Base-by-base conservation (phyloP, 2,797 vertebrate genomes). In the Mus spretus region DNA sequence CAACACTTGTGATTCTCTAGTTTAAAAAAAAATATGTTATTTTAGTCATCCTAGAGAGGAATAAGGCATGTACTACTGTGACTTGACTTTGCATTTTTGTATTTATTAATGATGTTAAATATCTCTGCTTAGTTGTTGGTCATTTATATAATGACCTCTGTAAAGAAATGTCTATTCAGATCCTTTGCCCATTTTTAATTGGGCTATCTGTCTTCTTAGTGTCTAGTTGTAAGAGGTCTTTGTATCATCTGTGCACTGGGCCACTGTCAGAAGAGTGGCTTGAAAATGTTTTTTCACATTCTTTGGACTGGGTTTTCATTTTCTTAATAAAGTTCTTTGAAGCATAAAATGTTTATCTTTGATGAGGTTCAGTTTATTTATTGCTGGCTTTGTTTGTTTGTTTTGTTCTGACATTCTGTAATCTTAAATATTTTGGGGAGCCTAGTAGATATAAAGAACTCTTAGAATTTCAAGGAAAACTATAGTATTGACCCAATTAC, bases 391-490 rank as follows among this genome's bases (percentile, higher is more conserved):
- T 15, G 6, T 4, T 77, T 65, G 22, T 20, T 40, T 86, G 81
- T 89, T 91, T 80, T 79, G 31, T 80, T 93, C 31, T 95, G 84
- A 92, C 90, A 72, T 90, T 63, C 55, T 85, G 8, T 8, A 78
- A 47, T 81, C 67, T 14, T n/a, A 94, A 74, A 78, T 78, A 91
- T 59, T 93, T 44, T 61, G 19, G 1, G 11, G 59, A 34, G 47
- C 63, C 55, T 85, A 24, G 65, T 93, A 92, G 20, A 80, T 70
- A 8, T 28, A 96, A 86, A 96, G 40, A 31, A 55, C 44, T 78
- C 19, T 47, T 82, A 10, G 2, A 7, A 85, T 93, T 94, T 91
- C 37, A 44, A 34, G 55, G 13, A 11, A 93, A 89, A 65, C 28
- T 79, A 5, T 37, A 74, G 59, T 91, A 7, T 79, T 55, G 22